Base-by-base conservation (phyloP, 1,140 invertebrate species). In the Heliothis subflexa region DNA sequence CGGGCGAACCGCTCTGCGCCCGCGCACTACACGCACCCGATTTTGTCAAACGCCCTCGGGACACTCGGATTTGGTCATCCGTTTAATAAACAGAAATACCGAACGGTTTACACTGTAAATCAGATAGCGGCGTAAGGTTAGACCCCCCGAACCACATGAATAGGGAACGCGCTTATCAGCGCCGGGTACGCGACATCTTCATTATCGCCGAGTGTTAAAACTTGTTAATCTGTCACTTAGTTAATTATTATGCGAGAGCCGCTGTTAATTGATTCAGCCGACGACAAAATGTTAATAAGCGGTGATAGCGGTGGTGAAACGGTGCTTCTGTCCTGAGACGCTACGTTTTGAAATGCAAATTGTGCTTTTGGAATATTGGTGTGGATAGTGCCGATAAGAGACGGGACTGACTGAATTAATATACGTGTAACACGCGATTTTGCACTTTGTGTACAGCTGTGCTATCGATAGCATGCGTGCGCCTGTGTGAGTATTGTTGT, bases 261-360 rank as follows among this genome's bases (percentile, higher is more conserved):
- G 83, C 79, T 81, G 86, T 93, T 92, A 92, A 92, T 91, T 91
- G 90, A 91, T 91, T 91, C 91, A 83, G 87, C 77, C 86, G 86
- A 87, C 89, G 91, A 93, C 91, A 89, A 93, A 93, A 93, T 92
- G 92, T 89, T 92, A 92, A 92, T 92, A 91, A 88, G 91, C 70
- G 72, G 61, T 83, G 91, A 92, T 91, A 91, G 87, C 82, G 85
- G 79, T 81, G 78, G 82, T 81, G 83, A 81, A 82, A 83, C 83
- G 81, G 81, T 76, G 73, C 61, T 78, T 81, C 73, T 57, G 81
- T 82, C 81, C 80, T 80, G 81, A 72, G 84, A 85, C 83, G 84
- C 78, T 72, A 79, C 84, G 81, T 89, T 92, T 92, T 88, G 85
- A 90, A 89, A 93, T 93, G 91, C 91, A 93, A 91, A 93, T 92